Conservation (phyloP, 2,797 vertebrate species). For the Todus mexicanus region DNA sequence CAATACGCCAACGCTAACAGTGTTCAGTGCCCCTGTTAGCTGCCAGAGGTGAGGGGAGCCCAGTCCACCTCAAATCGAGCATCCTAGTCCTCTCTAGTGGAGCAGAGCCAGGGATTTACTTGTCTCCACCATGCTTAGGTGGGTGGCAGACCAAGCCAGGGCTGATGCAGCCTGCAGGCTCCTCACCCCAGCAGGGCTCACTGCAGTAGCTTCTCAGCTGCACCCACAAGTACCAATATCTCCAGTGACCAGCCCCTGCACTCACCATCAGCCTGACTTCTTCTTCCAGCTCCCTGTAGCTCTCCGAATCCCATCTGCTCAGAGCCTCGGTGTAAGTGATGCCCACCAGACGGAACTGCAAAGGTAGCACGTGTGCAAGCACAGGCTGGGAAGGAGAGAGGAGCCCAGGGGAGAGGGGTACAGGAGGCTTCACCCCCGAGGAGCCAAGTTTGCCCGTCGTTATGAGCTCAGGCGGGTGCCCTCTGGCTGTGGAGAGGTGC, state of each 20-base stretch:
- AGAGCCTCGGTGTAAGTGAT: neutral
- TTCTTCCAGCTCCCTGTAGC: neutral
- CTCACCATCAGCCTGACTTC: constrained; percentile 24
- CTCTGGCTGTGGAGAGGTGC: neutral
- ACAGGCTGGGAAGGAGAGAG: neutral
- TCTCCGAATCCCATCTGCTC: neutral
- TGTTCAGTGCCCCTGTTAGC: fast-evolving
- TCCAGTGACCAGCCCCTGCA: neutral
- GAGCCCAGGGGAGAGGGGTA: neutral
- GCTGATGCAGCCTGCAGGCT: neutral
- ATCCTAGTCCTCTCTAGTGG: neutral
- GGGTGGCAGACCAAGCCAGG: neutral
- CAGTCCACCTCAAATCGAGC: neutral
- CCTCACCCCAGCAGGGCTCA: neutral
- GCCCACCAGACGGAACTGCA: constrained; percentile 9
- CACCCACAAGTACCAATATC: fast-evolving
- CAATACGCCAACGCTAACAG: fast-evolving
- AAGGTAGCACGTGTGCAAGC: neutral
- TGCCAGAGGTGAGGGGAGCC: neutral
- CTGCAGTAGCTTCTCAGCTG: neutral
- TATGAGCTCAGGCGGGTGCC: neutral
- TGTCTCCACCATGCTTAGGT: fast-evolving
- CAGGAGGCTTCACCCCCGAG: fast-evolving
- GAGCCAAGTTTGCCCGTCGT: fast-evolving
- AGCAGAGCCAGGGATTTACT: neutral